Base-by-base conservation (phyloP, 1,140 invertebrate species). In the Pollicipes pollicipes region DNA sequence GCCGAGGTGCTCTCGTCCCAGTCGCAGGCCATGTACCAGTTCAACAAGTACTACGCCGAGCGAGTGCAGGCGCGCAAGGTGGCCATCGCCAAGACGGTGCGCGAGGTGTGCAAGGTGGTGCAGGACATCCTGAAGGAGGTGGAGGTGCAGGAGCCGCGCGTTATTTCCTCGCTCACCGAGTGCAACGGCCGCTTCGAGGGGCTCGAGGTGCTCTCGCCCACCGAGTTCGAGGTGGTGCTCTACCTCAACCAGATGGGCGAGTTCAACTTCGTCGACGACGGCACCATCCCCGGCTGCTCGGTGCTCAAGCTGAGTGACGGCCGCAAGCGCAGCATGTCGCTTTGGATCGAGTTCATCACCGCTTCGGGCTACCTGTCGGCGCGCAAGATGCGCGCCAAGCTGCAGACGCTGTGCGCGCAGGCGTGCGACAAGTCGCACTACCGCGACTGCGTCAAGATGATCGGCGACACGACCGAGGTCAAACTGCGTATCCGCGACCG, bases 191-290 rank as follows among this genome's bases (percentile, higher is more conserved):
- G 81, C 70, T 83, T 77, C 73, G 83, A 84, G 72, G 82, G 82
- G 31, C 76, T 83, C 30, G 76, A 80, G 66, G 85, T 86, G 16
- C 77, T 84, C 45, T 84, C 84, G 3, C 83, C 84, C 0, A 81
- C 80, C 68, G 85, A 87, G 76, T 86, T 84, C 74, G 84, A 86
- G 76, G 84, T 86, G 31, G 82, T 85, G 30, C 79, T 87, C 30
- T 87, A 85, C 76, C 80, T 87, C 30, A 87, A 87, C 76, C 85
- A 87, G 77, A 87, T 87, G 85, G 86, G 86, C 13, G 85, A 87
- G 17, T 87, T 87, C 76, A 87, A 86, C 75, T 86, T 87, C 76
- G 85, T 87, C 28, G 85, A 87, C 75, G 85, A 87, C 76, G 84
- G 84, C 17, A 82, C 82, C 16, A 80, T 85, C 66, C 85, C 84